These are phyloP conservation scores for Erythrolamprus reginae DNA, from an alignment of 2,113 vertebrate genomes.

Conservation along the genomic window DNA sequence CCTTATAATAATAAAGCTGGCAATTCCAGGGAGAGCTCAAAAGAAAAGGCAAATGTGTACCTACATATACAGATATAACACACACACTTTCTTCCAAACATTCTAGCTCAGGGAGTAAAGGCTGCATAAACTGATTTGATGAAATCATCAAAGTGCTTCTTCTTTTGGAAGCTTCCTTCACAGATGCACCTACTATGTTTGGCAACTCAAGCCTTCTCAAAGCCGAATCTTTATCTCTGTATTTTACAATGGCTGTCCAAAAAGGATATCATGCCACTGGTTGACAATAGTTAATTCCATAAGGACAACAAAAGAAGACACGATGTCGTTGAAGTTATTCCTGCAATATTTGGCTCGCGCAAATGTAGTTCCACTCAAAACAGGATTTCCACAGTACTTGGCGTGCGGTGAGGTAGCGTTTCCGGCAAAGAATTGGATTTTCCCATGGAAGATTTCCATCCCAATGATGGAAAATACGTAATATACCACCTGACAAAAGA, in stretches of 20 bases:
- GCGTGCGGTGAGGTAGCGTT: slow-evolving; percentile 45
- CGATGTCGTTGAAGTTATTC: slow-evolving; percentile 90
- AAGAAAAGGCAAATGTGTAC: neutral
- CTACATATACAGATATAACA: neutral
- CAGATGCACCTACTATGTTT: neutral
- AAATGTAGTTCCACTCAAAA: slow-evolving; percentile 74
- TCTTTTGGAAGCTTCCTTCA: neutral
- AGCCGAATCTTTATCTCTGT: neutral
- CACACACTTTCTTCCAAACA: neutral
- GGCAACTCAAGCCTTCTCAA: neutral
- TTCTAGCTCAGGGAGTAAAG: neutral
- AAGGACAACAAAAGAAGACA: slow-evolving; percentile 79
- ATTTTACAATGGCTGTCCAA: neutral
- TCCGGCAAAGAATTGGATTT: slow-evolving; percentile 71
- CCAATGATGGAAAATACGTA: slow-evolving; percentile 88
- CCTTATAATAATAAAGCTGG: neutral
- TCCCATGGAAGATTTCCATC: slow-evolving; percentile 88
- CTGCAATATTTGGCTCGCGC: slow-evolving; percentile 83
- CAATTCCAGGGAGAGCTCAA: neutral
- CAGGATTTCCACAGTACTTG: slow-evolving; percentile 76
- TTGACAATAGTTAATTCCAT: slow-evolving; percentile 92
- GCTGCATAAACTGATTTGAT: neutral
- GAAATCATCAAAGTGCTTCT: too few relatives aligned
- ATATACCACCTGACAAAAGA: slow-evolving; percentile 79
- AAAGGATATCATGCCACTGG: slow-evolving; percentile 97